These are phyloP conservation scores for Prietella phreatophila DNA, from an alignment of 2,113 vertebrate genomes.

Conservation along the genomic window DNA sequence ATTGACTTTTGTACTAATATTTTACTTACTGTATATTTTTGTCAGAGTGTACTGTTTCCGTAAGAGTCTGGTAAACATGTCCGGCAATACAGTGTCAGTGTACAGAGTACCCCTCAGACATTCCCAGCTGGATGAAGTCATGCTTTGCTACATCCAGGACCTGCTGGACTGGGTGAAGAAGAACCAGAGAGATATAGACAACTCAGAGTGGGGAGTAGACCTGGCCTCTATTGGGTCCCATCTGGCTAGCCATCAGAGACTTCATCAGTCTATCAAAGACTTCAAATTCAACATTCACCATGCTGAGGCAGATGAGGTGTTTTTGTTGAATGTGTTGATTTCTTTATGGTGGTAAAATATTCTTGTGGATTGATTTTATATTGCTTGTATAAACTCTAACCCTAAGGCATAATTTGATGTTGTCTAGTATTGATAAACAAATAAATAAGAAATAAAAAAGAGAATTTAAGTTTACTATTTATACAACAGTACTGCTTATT, in stretches of 20 bases:
- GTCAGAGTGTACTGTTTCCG: conserved; percentile 88
- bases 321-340: background rate
- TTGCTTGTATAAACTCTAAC: background rate
- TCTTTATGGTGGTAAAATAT: background rate
- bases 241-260: conserved; percentile 84
- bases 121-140: conserved; percentile 80
- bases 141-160: conserved; percentile 85
- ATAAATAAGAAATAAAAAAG: background rate
- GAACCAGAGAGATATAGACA: conserved; percentile 80
- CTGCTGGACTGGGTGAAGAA: conserved; percentile 91
- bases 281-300: conserved; percentile 88
- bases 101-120: conserved; percentile 63
- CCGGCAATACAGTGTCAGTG: too few relatives aligned
- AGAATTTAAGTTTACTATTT: background rate
- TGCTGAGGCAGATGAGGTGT: conserved; percentile 81
- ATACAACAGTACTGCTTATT: background rate
- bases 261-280: conserved; percentile 87
- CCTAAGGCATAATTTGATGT: background rate
- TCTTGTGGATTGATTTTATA: background rate
- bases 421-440: background rate
- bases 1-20: background rate
- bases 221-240: conserved; percentile 85
- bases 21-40: background rate
- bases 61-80: conserved; percentile 85
- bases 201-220: conserved; percentile 84